Percentiles rank a stretch among this genome's conserved stretches.
Evolutionary conservation across 1,140 invertebrate species (phyloP).

Genomic region (Aphis craccivora): DNA sequence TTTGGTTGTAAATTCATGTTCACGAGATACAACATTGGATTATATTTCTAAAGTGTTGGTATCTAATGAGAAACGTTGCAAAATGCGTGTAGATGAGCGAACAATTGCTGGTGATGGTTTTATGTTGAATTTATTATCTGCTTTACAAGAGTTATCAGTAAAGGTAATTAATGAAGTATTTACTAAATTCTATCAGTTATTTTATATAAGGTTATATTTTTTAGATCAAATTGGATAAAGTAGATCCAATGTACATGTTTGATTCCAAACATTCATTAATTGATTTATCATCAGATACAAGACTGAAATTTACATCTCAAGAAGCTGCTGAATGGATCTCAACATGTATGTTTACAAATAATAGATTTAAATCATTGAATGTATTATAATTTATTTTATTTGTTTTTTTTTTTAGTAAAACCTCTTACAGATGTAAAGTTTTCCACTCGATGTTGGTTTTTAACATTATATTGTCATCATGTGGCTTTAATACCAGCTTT

Average conservation of each 20-base stretch:
- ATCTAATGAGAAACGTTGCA: conserved; percentile 85
- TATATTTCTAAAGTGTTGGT: conserved; percentile 80
- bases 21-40: conserved; percentile 77
- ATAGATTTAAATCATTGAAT: neutral
- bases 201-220: conserved; percentile 15
- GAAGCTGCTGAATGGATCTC: conserved; percentile 81
- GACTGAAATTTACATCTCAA: conserved; percentile 81
- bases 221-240: conserved; percentile 77
- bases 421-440: conserved; percentile 78
- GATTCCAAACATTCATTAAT: conserved; percentile 70
- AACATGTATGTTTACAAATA: conserved; percentile 21
- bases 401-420: conserved; percentile 6
- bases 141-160: conserved; percentile 75
- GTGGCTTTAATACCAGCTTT: conserved; percentile 86
- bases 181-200: neutral
- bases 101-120: conserved; percentile 89
- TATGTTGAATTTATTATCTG: conserved; percentile 90
- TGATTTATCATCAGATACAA: conserved; percentile 74
- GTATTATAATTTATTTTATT: neutral
- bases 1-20: conserved; percentile 80
- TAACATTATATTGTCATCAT: conserved; percentile 93
- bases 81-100: conserved; percentile 87
- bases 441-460: conserved; percentile 95
- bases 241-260: conserved; percentile 78
- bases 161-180: conserved; percentile 59